Evolutionary conservation across 2,797 vertebrate genomes (phyloP), one percentile per base, ranked within the genome.

Genomic region (Kryptolebias ocellatus): DNA sequence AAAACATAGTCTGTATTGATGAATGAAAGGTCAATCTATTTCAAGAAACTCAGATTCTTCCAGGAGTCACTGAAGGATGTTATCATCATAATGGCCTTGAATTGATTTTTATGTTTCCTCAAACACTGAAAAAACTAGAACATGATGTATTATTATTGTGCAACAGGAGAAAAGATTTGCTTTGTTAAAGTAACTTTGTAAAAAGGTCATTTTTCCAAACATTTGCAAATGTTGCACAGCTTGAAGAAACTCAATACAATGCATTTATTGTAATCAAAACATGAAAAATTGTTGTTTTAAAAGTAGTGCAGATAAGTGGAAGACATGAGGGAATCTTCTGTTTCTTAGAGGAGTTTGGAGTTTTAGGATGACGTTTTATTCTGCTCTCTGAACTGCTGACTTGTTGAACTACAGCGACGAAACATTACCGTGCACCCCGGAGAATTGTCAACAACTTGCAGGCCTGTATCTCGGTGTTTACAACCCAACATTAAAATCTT

Each of bases 31-130:
- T 81, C 81, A 79, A 29, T 63, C 45, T 47, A 67, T 83, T 70
- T 76, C 53, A 64, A 64, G 65, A 59, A 72, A 65, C 31, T 64
- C 16, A 31, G 52, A 75, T 83, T 74, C 60, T 74, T 83, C 49
- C 55, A 59, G 60, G 58, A 71, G 42, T 60, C 42, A 28, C 64
- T 50, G 28, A 59, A 77, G 70, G 70, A 79, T 67, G 18, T 34
- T 47, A 78, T 65, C 12, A 34, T 58, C 56, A 63, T 67, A 81
- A 83, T 75, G 64, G 65, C 61, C 31, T 16, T 44, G 52, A 60
- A 86, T 83, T 81, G 83, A 86, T 83, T 87, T 85, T 63, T 54
- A 74, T 80, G 63, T 80, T 80, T 81, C 31, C 29, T 61, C 44
- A 53, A 49, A 20, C 29, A 52, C 54, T 52, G 47, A 49, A 47